phyloP scores from a whole-genome alignment of 2,888 invertebrate species.

The Elysia crispata region DNA sequence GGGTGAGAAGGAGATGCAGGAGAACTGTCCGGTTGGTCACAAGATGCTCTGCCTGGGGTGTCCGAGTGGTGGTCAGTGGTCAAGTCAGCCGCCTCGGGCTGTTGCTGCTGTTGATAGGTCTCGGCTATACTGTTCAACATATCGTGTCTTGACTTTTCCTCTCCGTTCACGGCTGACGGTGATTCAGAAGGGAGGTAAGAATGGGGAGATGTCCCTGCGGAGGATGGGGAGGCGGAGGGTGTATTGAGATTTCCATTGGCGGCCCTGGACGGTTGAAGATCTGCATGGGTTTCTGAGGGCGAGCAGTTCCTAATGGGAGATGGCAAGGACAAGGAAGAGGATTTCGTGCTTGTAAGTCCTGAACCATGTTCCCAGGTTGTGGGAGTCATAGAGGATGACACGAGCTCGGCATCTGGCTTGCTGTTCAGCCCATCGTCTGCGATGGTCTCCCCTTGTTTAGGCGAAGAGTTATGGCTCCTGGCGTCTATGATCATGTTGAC shows the following conservation, averaged over 20 bases:
- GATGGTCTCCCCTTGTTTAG: conserved; percentile 53
- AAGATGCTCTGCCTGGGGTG: neutral
- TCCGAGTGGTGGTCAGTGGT: too few species aligned
- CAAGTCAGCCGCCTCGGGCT: too few species aligned
- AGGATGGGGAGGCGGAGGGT: neutral
- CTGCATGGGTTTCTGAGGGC: neutral
- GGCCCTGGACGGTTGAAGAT: too few species aligned
- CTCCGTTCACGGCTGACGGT: conserved; percentile 19
- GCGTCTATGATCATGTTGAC: conserved; percentile 52
- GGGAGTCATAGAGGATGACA: conserved; percentile 32
- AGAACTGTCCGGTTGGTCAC: conserved; percentile 44
- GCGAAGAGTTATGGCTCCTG: conserved; percentile 49
- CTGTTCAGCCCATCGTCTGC: conserved; percentile 25
- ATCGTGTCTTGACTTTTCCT: conserved; percentile 2
- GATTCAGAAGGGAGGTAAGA: neutral
- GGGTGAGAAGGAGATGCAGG: conserved; percentile 47
- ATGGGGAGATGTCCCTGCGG: conserved; percentile 30
- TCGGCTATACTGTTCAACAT: too few species aligned
- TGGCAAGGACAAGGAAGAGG: conserved; percentile 34
- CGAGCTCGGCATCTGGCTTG: conserved; percentile 38
- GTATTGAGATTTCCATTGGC: conserved; percentile 17
- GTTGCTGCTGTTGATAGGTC: too few species aligned
- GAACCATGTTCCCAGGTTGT: conserved; percentile 37
- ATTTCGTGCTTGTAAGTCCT: neutral
- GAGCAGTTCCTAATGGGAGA: neutral